Base-by-base conservation (phyloP, 1,140 invertebrate species). In the Cecropterus lyciades region DNA sequence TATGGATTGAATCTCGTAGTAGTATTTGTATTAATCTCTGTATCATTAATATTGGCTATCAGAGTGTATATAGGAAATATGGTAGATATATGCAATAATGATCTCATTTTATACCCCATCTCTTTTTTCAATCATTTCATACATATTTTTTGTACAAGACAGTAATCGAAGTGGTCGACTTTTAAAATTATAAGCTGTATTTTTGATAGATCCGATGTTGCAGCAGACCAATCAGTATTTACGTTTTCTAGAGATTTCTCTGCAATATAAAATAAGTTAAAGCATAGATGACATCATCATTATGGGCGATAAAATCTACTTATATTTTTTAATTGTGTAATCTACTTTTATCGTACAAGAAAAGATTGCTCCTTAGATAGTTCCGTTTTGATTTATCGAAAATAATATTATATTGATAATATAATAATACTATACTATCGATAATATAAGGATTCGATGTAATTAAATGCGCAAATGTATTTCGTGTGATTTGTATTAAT, bases 211-310 rank as follows among this genome's bases (percentile, higher is more conserved):
- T n/a, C 15, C 0, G 27, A 52, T 11, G 17, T 9, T n/a, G 20
- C 46, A 49, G n/a, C 14, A 40, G 30, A 40, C 16, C 51, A 37
- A 53, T 53, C 51, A 53, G 51, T 53, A 53, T 53, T 53, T 37
- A 16, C 51, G 33, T 16, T 37, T 53, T 33, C 46, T 3, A 20
- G 17, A 24, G 46, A n/a, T 11, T 49, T 24, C 30, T 53, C 7
- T 37, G 27, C 51, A 15, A 33, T 7, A 33, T 53, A 53, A 37
- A 9, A 53, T 17, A 53, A 53, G 10, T 53, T 53, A 0, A 33
- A 53, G 14, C 20, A 37, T 48, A 48, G 15, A 48, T 14, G 30
- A 15, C 11, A 24, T 49, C 46, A 49, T 48, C 9, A 20, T 48
- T 17, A 3, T 48, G 20, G 45, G 17, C 8, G 11, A 49, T 13